Conservation (phyloP, 1,140 invertebrate species). For the Riptortus pedestris region DNA sequence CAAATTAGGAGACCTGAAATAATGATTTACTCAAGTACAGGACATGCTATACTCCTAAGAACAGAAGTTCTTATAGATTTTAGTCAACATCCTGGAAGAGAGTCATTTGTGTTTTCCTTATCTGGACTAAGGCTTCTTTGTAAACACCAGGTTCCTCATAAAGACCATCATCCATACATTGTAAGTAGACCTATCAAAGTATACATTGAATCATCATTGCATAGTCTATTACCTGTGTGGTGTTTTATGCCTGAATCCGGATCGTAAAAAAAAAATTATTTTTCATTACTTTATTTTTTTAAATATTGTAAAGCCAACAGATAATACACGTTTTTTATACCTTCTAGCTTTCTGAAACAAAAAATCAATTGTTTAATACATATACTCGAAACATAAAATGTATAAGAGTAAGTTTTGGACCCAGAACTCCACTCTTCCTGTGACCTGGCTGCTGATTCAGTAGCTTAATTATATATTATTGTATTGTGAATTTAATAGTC, state of each 20-base stretch:
- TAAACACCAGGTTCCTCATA: slow-evolving; percentile 32
- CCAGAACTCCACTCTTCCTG: too few species aligned
- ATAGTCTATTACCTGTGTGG: slow-evolving; percentile 9
- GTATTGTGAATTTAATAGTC: too few species aligned
- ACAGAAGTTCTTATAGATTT: slow-evolving; percentile 65
- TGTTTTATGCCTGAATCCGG: too few species aligned
- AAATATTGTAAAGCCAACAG: background rate
- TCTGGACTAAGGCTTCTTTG: slow-evolving; percentile 57
- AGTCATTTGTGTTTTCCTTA: slow-evolving; percentile 51
- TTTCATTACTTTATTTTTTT: background rate
- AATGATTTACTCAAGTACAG: slow-evolving; percentile 53
- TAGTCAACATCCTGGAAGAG: slow-evolving; percentile 51
- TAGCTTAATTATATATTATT: too few species aligned
- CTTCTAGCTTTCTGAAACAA: too few species aligned
- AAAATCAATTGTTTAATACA: too few species aligned
- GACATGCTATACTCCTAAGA: slow-evolving; percentile 59
- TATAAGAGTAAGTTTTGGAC: too few species aligned
- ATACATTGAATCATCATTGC: background rate
- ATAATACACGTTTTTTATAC: too few species aligned
- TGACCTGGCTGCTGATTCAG: too few species aligned
- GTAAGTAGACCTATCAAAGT: too few species aligned
- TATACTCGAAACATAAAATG: too few species aligned
- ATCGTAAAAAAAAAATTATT: too few species aligned
- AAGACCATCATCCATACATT: slow-evolving; percentile 34
- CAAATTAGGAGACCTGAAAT: slow-evolving; percentile 67